Evolutionary conservation across 2,113 vertebrate genomes (phyloP), one percentile per base, ranked within the genome.

Genomic region (Noctilio leporinus): DNA sequence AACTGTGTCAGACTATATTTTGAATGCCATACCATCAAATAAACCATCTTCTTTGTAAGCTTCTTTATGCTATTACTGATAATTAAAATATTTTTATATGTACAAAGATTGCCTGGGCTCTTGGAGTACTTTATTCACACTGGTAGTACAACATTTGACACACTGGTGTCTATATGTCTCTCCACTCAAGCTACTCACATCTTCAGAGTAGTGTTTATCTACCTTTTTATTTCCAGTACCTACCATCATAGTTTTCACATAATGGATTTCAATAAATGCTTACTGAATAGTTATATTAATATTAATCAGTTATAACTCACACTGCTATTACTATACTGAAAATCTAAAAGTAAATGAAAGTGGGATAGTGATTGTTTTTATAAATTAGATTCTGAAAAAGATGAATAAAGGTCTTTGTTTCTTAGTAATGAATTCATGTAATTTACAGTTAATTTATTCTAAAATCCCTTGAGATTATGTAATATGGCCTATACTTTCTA

Each of bases 381-480:
- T 83, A 95, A 92, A 95, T 93, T 85, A 96, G 53, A 92, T 86
- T 88, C 69, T 89, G 69, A 95, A 95, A 97, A 96, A 92, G 80
- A 96, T 95, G 87, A 96, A 96, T 94, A 96, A 93, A 90, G 72
- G 91, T 91, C 95, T 93, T 97, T 96, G 91, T 96, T 97, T 95
- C 82, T 95, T 83, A 89, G 64, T 97, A 97, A 97, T 97, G 87
- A 96, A 97, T 96, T 95, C 97, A 93, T 82, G 80, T 78, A 97
- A 97, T 97, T 97, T 96, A 97, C 43, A 96, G 83, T 95, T 95
- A 97, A 96, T 97, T 93, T 96, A 97, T 97, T 97, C 91, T 81
- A 94, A 96, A 97, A n/a, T 96, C 96, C 69, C 84, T 90, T 90
- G 93, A 96, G 95, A 96, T n/a, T 40, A 93, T 35, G 3, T 70